phyloP scores from a whole-genome alignment of 2,113 vertebrate species.

The Proterorhinus semilunaris region DNA sequence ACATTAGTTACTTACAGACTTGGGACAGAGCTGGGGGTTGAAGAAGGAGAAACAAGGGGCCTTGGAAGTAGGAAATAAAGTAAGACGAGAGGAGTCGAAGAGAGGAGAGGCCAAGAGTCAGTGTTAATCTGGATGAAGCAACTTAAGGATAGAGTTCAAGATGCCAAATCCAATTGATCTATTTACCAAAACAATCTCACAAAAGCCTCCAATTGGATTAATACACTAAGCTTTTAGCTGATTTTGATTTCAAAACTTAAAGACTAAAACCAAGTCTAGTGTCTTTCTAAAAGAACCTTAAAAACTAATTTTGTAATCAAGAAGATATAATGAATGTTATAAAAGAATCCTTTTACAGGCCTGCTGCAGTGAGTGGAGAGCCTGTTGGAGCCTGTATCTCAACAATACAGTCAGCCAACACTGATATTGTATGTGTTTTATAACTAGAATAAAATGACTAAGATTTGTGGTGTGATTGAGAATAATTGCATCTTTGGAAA shows the following conservation, averaged over 20 bases:
- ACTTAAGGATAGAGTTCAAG: background rate
- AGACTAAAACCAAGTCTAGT: too few relatives aligned
- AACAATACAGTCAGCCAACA: constrained; percentile 33
- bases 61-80: background rate
- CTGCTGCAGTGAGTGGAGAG: constrained; percentile 21
- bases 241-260: background rate
- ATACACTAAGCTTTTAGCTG: background rate
- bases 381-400: constrained; percentile 61
- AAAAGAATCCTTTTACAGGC: constrained; percentile 50
- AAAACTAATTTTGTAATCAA: too few relatives aligned
- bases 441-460: constrained; percentile 40
- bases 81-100: background rate
- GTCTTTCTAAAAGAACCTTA: too few relatives aligned
- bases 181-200: background rate
- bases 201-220: background rate
- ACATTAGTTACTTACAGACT: constrained; percentile 57
- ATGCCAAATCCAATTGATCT: constrained; percentile 10
- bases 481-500: constrained; percentile 22
- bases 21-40: constrained; percentile 21
- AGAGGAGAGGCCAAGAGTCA: constrained; percentile 49
- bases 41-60: background rate
- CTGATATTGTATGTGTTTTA: constrained; percentile 27
- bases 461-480: constrained; percentile 58
- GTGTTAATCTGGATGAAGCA: constrained; percentile 28
- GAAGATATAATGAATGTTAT: too few relatives aligned